phyloP scores from a whole-genome alignment of 2,888 invertebrate species.

The Tethea ocularis region DNA sequence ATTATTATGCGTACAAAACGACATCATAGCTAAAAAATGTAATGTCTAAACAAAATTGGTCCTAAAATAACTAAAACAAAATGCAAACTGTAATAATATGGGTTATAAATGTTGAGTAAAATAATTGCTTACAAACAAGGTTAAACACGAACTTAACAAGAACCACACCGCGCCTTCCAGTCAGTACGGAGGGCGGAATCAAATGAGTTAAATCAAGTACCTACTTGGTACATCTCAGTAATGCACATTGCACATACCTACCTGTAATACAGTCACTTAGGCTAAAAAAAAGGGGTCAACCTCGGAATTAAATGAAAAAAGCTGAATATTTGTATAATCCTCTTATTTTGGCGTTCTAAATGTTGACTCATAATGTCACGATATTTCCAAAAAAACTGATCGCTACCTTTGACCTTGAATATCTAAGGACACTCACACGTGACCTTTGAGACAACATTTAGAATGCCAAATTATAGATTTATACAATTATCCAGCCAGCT shows the following conservation, averaged over 20 bases:
- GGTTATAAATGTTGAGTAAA: constrained; percentile 33
- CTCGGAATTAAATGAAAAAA: too few species aligned
- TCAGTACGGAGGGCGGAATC: background rate
- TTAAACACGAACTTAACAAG: constrained; percentile 47
- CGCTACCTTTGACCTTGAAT: too few species aligned
- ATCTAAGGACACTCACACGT: too few species aligned
- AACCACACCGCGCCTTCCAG: constrained; percentile 46
- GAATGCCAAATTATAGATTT: too few species aligned
- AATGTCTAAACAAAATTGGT: constrained; percentile 60
- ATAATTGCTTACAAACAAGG: constrained; percentile 39
- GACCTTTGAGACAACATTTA: too few species aligned
- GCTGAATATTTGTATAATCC: too few species aligned
- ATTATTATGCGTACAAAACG: constrained; percentile 71
- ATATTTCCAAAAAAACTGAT: too few species aligned
- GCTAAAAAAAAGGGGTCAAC: too few species aligned
- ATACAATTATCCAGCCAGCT: too few species aligned
- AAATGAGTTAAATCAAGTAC: background rate
- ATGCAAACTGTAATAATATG: constrained; percentile 56
- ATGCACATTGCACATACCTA: background rate
- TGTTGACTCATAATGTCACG: too few species aligned
- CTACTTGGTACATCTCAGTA: background rate
- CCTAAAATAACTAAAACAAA: constrained; percentile 67
- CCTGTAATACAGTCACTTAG: too few species aligned
- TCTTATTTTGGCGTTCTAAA: too few species aligned
- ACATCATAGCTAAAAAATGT: constrained; percentile 32